A percentile compares a stretch with the other conserved stretches of the same genome.
phyloP scores from a whole-genome alignment of 1,140 invertebrate genomes.

The Pectinophora gossypiella region DNA sequence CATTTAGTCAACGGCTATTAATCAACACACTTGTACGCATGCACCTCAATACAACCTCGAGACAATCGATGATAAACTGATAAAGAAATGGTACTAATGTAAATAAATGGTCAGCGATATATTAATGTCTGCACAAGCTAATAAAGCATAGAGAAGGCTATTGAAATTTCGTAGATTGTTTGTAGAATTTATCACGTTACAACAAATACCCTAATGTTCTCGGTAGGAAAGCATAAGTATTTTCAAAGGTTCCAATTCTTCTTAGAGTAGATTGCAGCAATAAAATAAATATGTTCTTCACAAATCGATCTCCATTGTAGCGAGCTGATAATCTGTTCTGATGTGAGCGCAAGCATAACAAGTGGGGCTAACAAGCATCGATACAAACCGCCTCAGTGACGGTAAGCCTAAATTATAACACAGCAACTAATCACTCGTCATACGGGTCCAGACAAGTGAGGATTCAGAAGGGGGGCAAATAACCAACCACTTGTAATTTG shows the following conservation, averaged over 20 bases:
- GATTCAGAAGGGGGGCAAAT: too few relatives aligned
- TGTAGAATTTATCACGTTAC: too few relatives aligned
- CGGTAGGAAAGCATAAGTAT: too few relatives aligned
- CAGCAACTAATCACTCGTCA: conserved; percentile 60
- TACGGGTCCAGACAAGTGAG: too few relatives aligned
- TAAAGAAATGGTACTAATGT: conserved; percentile 71
- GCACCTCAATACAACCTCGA: conserved; percentile 47
- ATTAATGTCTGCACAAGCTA: conserved; percentile 43
- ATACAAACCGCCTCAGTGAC: conserved; percentile 37
- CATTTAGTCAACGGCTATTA: conserved; percentile 59
- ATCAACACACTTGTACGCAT: conserved; percentile 40
- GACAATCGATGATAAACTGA: conserved; percentile 67
- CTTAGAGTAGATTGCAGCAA: too few relatives aligned
- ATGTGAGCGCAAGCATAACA: conserved; percentile 58
- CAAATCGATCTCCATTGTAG: conserved; percentile 31
- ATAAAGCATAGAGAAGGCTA: conserved; percentile 29
- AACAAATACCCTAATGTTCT: too few relatives aligned
- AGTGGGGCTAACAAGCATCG: conserved; percentile 64
- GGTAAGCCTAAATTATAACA: conserved; percentile 64
- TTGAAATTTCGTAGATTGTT: too few relatives aligned
- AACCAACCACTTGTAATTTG: too few relatives aligned
- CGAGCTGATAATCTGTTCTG: conserved; percentile 34
- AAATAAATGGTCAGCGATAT: conserved; percentile 69
- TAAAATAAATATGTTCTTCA: too few relatives aligned
- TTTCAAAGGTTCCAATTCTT: too few relatives aligned